phyloP scores from a whole-genome alignment of 2,888 invertebrate genomes.

The Abrostola triplasia region DNA sequence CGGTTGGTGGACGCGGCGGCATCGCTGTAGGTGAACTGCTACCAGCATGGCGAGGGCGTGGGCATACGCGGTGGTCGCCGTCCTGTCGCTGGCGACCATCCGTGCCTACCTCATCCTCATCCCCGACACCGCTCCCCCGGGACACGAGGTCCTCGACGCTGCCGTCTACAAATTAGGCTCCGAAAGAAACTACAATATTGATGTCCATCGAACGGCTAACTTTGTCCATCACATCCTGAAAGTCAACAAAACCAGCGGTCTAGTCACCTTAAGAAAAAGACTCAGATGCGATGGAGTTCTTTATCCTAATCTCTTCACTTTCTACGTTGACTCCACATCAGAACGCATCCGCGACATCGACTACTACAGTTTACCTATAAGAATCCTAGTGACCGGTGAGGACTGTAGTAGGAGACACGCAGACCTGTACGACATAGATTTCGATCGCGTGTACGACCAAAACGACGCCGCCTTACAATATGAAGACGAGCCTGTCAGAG shows the following conservation, averaged over 20 bases:
- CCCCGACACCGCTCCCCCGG: conserved; percentile 89
- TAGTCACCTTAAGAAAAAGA: conserved; percentile 91
- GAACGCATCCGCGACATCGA: conserved; percentile 93
- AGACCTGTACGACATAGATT: conserved; percentile 89
- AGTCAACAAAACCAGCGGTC: conserved; percentile 92
- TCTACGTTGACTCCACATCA: conserved; percentile 95
- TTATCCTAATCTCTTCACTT: conserved; percentile 95
- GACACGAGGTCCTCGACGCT: conserved; percentile 92
- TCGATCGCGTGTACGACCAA: conserved; percentile 88
- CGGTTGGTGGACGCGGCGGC: conserved; percentile 76
- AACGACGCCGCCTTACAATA: conserved; percentile 81
- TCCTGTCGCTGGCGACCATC: conserved; percentile 70
- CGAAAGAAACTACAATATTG: conserved; percentile 93
- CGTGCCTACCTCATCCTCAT: conserved; percentile 89
- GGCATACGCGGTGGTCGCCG: conserved; percentile 70
- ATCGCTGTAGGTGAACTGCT: conserved; percentile 79
- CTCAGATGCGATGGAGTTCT: conserved; percentile 94
- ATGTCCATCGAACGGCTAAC: conserved; percentile 93
- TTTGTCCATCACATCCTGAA: conserved; percentile 93
- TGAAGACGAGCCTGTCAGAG: conserved; percentile 79
- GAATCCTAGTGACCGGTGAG: conserved; percentile 92
- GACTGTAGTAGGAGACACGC: conserved; percentile 90
- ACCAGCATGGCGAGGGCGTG: conserved; percentile 69
- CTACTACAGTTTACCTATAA: conserved; percentile 93
- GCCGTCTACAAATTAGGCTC: conserved; percentile 94